Percentiles rank a stretch among this genome's conserved stretches.
Conservation (phyloP, 2,797 vertebrate genomes). For the Sebastes kiyomatsui region DNA sequence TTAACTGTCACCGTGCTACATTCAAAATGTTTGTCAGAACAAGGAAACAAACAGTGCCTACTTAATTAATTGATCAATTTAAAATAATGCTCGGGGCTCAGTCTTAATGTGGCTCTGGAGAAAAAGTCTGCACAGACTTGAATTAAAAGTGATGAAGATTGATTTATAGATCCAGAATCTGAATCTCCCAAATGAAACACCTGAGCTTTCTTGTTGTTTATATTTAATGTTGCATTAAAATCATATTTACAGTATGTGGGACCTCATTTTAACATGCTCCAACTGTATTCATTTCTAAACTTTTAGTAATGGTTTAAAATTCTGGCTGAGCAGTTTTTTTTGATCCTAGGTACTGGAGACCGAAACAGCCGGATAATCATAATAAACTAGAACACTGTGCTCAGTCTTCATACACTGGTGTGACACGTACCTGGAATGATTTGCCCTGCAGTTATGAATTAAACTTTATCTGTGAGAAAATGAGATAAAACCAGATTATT, state of each 20-base stretch:
- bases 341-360: neutral
- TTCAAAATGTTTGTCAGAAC: neutral
- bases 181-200: neutral
- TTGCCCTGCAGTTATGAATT: fast-evolving
- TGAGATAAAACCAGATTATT: neutral
- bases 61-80: neutral
- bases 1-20: neutral
- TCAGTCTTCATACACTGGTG: neutral
- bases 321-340: neutral
- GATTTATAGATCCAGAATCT: neutral
- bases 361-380: fast-evolving
- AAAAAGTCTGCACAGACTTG: neutral
- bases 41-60: neutral
- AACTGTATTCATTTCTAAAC: neutral
- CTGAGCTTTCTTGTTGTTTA: neutral
- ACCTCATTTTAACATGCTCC: neutral
- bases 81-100: neutral
- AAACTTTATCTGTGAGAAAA: neutral
- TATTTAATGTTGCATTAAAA: neutral
- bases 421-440: constrained; percentile 1
- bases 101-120: neutral
- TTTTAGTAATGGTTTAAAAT: neutral
- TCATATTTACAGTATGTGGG: too few relatives aligned
- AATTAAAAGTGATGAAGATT: neutral
- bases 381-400: fast-evolving